Base-by-base conservation (phyloP, 2,888 invertebrate genomes). In the Heteromyza rotundicornis region DNA sequence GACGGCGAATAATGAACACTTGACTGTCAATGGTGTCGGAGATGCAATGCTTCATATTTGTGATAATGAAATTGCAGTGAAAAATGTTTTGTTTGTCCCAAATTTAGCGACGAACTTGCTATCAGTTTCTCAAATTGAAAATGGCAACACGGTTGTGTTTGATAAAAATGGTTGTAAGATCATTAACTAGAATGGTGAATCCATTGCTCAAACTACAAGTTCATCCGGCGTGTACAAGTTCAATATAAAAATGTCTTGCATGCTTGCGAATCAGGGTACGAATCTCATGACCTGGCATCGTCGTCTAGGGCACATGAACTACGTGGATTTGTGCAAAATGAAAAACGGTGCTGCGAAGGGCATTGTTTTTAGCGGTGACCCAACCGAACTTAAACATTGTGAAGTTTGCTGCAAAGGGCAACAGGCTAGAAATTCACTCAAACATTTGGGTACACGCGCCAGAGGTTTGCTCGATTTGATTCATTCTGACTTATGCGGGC, bases 401-500 rank as follows among this genome's bases (percentile, higher is more conserved):
- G n/a, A n/a, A n/a, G n/a, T n/a, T n/a, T n/a, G n/a, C 52, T 55
- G 66, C 20, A 53, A 66, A 58, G 71, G 68, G 20, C 71, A 70
- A 52, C 64, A 65, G 19, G 50, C 61, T 5, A 47, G 68, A 56
- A 20, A 49, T 20, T 61, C 71, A 14, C 73, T 70, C 54, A 55
- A 62, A 24, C 50, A 55, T 17, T 57, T 35, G 7, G 57, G 60
- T 12, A 61, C 62, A 7, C 57, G 62, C n/a, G n/a, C n/a, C n/a
- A n/a, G n/a, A n/a, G n/a, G n/a, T n/a, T n/a, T n/a, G n/a, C n/a
- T n/a, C n/a, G 40, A 80, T 24, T 22, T 78, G 20, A 54, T 82
- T 1, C 80, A 81, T 59, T 61, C 76, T 2, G 81, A 81, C 63
- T 54, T 81, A 5, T 79, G 79, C 65, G 79, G 80, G 17, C 79